Evolutionary conservation across 2,888 invertebrate species (phyloP).

Genomic region (Julus scanicus): DNA sequence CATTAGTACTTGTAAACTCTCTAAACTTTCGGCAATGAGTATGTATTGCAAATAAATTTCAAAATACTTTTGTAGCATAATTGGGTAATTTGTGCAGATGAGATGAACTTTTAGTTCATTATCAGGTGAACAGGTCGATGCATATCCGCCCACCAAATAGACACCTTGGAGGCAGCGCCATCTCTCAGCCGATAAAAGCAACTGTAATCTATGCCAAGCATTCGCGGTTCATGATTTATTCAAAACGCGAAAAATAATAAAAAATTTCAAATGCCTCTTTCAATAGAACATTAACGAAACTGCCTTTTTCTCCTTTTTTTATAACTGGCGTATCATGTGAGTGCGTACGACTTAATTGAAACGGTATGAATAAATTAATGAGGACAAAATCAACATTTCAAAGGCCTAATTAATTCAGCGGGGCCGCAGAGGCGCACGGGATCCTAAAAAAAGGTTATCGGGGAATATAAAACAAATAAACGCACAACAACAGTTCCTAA

Average conservation of each 20-base stretch:
- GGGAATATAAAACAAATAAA: conserved; percentile 20
- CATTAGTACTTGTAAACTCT: too few species aligned
- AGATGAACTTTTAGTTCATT: neutral
- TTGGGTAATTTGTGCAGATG: neutral
- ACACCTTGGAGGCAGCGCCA: conserved; percentile 1
- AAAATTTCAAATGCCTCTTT: conserved; percentile 23
- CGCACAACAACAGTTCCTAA: conserved; percentile 20
- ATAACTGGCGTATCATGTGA: neutral
- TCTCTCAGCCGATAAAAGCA: neutral
- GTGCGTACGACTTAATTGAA: conserved; percentile 17
- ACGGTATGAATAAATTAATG: conserved; percentile 23
- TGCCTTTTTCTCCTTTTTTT: conserved; percentile 7
- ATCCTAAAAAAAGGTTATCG: conserved; percentile 41
- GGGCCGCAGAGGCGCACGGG: neutral
- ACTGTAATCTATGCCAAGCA: neutral
- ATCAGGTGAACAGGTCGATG: too few species aligned
- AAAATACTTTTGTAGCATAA: neutral
- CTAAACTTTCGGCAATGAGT: too few species aligned
- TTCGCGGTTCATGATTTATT: neutral
- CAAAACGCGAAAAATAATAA: neutral
- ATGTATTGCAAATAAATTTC: too few species aligned
- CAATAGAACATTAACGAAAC: conserved; percentile 13
- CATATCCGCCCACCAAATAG: too few species aligned
- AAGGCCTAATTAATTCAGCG: conserved; percentile 20
- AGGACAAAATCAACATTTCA: conserved; percentile 38